A percentile compares a stretch with the other conserved stretches of the same genome.
Evolutionary conservation across 2,888 invertebrate species (phyloP).

Genomic region (Bombyx huttoni): DNA sequence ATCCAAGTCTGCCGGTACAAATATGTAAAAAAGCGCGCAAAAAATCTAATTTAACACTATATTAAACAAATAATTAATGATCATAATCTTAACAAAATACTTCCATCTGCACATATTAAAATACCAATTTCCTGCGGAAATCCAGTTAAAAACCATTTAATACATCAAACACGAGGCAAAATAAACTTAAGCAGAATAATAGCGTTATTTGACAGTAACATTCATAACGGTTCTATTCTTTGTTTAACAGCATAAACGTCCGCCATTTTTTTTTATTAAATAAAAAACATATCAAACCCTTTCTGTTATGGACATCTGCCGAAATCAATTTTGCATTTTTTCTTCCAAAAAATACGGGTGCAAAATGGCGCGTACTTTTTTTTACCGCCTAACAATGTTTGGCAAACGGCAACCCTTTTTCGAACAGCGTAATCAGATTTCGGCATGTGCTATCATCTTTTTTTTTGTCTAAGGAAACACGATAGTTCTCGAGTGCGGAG

Average conservation of each 20-base stretch:
- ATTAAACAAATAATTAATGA: conserved; percentile 1
- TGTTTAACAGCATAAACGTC: background rate
- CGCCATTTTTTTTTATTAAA: conserved; percentile 30
- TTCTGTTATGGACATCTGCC: conserved; percentile 58
- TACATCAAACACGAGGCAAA: background rate
- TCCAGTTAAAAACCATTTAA: conserved; percentile 1
- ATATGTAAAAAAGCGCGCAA: background rate
- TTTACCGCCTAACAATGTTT: conserved; percentile 34
- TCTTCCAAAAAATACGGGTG: conserved; percentile 51
- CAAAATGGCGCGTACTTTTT: conserved; percentile 56
- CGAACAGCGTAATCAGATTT: conserved; percentile 67
- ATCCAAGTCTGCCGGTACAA: too few species aligned
- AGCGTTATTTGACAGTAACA: conserved; percentile 1
- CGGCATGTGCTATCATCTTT: conserved; percentile 66
- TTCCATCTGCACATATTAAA: background rate
- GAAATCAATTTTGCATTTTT: conserved; percentile 69
- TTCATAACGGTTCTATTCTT: background rate
- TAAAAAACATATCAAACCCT: conserved; percentile 58
- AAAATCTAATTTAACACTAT: background rate
- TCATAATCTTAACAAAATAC: conserved; percentile 2
- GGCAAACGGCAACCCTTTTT: conserved; percentile 69
- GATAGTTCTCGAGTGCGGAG: conserved; percentile 61
- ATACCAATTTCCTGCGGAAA: conserved; percentile 1
- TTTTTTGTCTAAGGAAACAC: conserved; percentile 33
- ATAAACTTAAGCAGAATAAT: background rate